Evolutionary conservation across 2,113 vertebrate genomes (phyloP), one percentile per base, ranked within the genome.

Genomic region (Otolemur garnettii): DNA sequence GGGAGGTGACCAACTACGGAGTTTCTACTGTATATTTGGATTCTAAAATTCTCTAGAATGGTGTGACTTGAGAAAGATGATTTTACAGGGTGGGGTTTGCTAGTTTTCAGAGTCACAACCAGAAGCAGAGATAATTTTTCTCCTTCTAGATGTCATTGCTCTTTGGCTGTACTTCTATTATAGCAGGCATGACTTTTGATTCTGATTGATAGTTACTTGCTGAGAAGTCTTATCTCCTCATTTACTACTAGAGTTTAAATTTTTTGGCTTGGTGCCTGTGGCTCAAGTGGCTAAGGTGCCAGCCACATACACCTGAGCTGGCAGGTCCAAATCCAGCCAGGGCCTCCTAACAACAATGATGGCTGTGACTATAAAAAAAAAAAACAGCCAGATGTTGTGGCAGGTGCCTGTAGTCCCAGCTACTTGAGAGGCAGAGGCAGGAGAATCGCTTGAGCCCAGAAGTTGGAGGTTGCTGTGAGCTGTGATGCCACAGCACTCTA

Each of bases 221-320:
- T 95, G 57, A 30, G 26, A 50, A 78, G 33, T 79, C 55, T 82
- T 87, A 60, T 26, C 17, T 93, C 18, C 59, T 93, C 33, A 0
- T 80, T 97, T 88, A 82, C 35, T 59, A 50, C 8, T 53, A 24
- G 87, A 74, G 55, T 66, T 92, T 74, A 84, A 89, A 84, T 81
- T 80, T 57, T 87, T 91, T 83, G 78, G 38, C 38, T 38, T 38
- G 38, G 38, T 38, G 38, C 38, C 38, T 38, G 38, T 3, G 38
- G 38, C 38, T 38, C 38, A 38, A 38, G 38, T 38, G 38, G 38
- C 38, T 38, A 38, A 38, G 38, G 38, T 38, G 38, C 38, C 38
- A 38, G 38, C 38, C 38, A 38, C 38, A 38, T 38, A 38, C 38
- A 38, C 38, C 38, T 38, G 38, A 38, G 38, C 38, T 38, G 38